Base-by-base conservation (phyloP, 92 coral and sea anemone species). In the Scolanthus callimorphus region DNA sequence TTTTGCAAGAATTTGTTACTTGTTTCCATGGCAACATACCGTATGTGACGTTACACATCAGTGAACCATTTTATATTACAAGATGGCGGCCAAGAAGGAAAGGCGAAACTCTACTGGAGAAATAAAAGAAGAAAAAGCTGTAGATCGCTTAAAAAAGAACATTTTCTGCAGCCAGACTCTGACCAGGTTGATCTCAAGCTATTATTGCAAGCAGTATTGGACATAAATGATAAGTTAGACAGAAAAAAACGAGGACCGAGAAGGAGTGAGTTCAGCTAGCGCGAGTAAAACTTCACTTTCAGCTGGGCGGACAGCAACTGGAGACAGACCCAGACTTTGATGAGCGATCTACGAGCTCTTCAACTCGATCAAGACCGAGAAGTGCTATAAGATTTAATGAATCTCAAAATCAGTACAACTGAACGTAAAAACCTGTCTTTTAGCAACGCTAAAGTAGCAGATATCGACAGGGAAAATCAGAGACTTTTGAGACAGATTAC, bases 401-500 rank as follows among this genome's bases (percentile, higher is more conserved):
- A 2, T 59, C 69, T 10, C 61, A 51, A 25, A 68, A n/a, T n/a
- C n/a, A n/a, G n/a, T n/a, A n/a, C n/a, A n/a, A n/a, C n/a, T 6
- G 96, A 80, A 25, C 80, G 96, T 51, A 90, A 80, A 53, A 92
- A 92, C 34, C 62, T 88, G 90, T 92, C 98, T 15, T 92, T 92
- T 60, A 75, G 92, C 52, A 88, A 92, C 65, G 67, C 75, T 13
- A 63, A 70, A 38, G 96, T 92, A 8, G 66, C 74, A 26, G 96
- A 86, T 49, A 92, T 92, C 39, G 98, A 92, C 61, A 69, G 92
- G 44, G 98, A 92, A 65, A 92, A 92, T 71, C 89, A 81, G 71
- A 78, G 98, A 77, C 86, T 92, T 3, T 72, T 92, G 51, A 72
- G 54, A 29, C 84, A 83, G 72, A 83, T 92, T 12, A 59, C 92